These are phyloP conservation scores for Spilosoma lubricipeda DNA, from an alignment of 2,888 invertebrate genomes.

Conservation along the genomic window DNA sequence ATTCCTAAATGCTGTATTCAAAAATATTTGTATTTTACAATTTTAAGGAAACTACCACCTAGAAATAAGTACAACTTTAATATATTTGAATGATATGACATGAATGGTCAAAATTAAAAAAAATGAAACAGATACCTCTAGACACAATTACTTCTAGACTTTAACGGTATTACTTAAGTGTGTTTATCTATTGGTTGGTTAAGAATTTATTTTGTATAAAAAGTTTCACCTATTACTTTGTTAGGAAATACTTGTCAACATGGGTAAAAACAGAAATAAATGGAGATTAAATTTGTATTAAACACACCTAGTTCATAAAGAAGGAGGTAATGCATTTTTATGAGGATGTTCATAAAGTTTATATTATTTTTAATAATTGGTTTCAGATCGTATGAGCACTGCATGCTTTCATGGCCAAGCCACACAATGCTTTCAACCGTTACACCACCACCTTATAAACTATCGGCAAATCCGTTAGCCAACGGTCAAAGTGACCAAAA, in stretches of 20 bases:
- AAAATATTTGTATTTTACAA: too few species aligned
- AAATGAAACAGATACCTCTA: too few species aligned
- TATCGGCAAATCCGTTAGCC: conserved; percentile 82
- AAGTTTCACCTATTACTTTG: background rate
- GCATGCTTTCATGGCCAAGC: conserved; percentile 20
- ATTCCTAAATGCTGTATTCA: background rate
- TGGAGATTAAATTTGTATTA: background rate
- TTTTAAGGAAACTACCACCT: too few species aligned
- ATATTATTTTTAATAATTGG: conserved; percentile 16
- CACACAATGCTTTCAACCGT: conserved; percentile 62
- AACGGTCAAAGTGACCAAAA: conserved; percentile 81
- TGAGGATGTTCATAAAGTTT: background rate
- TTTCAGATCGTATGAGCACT: conserved; percentile 5
- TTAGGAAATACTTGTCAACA: background rate
- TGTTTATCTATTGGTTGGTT: background rate
- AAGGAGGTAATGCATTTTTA: background rate
- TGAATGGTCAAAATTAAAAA: too few species aligned
- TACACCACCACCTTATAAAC: conserved; percentile 72
- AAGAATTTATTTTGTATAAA: background rate
- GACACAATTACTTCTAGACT: too few species aligned
- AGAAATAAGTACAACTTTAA: too few species aligned
- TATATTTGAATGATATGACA: too few species aligned
- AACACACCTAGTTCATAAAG: background rate
- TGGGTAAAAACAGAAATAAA: background rate
- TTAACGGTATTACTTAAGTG: too few species aligned